These are phyloP conservation scores for Zaprionus vittiger DNA, from an alignment of 1,140 invertebrate genomes.

Conservation along the genomic window DNA sequence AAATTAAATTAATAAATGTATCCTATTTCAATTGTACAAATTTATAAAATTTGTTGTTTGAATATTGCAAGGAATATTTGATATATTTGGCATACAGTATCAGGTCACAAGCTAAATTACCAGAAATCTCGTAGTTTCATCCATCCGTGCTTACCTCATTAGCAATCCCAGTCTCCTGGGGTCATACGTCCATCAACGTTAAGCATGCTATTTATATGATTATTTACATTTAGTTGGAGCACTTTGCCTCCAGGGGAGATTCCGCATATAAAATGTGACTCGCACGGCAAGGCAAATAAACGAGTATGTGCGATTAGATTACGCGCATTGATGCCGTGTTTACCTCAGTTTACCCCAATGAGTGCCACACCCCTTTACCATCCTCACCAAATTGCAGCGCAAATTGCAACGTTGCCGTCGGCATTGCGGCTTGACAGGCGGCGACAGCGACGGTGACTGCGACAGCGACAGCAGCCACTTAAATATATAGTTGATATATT, in stretches of 20 bases:
- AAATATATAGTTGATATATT: conserved; percentile 83
- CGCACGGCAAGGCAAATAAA: conserved; percentile 23
- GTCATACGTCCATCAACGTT: conserved; percentile 32
- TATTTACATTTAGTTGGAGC: conserved; percentile 52
- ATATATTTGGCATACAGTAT: not conserved
- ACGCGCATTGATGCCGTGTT: conserved; percentile 45
- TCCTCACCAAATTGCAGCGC: conserved; percentile 53
- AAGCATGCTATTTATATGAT: conserved; percentile 51
- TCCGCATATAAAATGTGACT: conserved; percentile 42
- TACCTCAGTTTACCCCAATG: conserved; percentile 51
- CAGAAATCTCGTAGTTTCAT: not conserved
- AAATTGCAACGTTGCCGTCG: conserved; percentile 62
- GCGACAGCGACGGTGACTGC: conserved; percentile 39
- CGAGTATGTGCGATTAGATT: conserved; percentile 44
- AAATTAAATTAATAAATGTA: too few relatives aligned
- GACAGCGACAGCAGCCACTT: conserved; percentile 60
- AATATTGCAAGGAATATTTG: not conserved
- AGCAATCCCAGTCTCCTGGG: conserved; percentile 28
- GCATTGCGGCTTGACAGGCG: conserved; percentile 72
- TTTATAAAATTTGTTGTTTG: too few relatives aligned
- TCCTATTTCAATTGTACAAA: too few relatives aligned
- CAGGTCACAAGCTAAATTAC: not conserved
- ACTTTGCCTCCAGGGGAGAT: conserved; percentile 31
- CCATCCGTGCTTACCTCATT: conserved; percentile 27
- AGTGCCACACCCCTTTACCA: conserved; percentile 27